These are phyloP conservation scores for Conopomorpha cramerella DNA, from an alignment of 1,140 invertebrate species.

Conservation along the genomic window DNA sequence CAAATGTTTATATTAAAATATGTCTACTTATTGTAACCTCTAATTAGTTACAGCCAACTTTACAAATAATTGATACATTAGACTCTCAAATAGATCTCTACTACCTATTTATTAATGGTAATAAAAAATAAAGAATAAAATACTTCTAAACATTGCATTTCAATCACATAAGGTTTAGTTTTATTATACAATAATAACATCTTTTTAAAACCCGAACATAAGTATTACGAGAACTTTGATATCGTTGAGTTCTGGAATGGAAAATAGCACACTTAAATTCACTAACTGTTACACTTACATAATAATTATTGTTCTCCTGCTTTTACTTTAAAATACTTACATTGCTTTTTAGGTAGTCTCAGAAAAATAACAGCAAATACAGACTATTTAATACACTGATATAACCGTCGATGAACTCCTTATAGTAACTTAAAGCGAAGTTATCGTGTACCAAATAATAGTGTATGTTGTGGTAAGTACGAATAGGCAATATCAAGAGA, in stretches of 20 bases:
- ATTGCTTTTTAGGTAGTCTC: slow-evolving; percentile 55
- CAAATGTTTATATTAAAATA: slow-evolving; percentile 60
- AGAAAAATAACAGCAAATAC: slow-evolving; percentile 59
- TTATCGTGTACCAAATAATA: slow-evolving; percentile 52
- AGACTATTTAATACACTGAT: slow-evolving; percentile 46
- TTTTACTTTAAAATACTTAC: slow-evolving; percentile 53
- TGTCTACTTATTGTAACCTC: slow-evolving; percentile 59
- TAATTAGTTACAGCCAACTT: slow-evolving; percentile 60
- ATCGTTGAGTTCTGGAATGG: slow-evolving; percentile 60
- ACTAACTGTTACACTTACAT: slow-evolving; percentile 60
- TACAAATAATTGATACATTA: slow-evolving; percentile 62
- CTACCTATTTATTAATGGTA: slow-evolving; percentile 55
- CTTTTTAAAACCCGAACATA: slow-evolving; percentile 57
- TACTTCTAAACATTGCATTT: slow-evolving; percentile 62
- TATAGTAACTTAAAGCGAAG: slow-evolving; percentile 46
- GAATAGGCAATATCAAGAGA: slow-evolving; percentile 34
- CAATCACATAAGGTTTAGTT: slow-evolving; percentile 60
- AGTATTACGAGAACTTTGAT: slow-evolving; percentile 58
- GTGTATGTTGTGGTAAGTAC: slow-evolving; percentile 53
- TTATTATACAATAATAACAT: slow-evolving; percentile 59
- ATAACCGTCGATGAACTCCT: slow-evolving; percentile 44
- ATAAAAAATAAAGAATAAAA: slow-evolving; percentile 61
- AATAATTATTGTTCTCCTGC: slow-evolving; percentile 60
- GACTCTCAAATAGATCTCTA: slow-evolving; percentile 61
- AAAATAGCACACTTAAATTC: slow-evolving; percentile 61